Evolutionary conservation across 2,797 vertebrate species (phyloP), one percentile per base, ranked within the genome.

Genomic region (Lithobates pipiens): DNA sequence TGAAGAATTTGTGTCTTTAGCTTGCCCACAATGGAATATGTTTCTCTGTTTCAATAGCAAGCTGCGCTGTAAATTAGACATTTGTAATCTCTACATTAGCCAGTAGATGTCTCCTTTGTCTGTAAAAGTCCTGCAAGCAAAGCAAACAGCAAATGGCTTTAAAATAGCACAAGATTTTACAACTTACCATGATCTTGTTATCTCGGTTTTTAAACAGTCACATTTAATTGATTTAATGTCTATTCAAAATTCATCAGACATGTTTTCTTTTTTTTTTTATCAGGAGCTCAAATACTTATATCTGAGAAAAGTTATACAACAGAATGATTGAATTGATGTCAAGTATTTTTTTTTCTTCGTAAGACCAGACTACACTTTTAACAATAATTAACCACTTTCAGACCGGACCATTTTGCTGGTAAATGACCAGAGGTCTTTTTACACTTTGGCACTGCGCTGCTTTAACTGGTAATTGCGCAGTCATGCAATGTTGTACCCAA

Each of bases 91-190:
- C 5, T 23, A 50, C 29, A 67, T 42, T 34, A 23, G 23, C 76
- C 85, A 86, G 80, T 27, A 87, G 85, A 87, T 83, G 85, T 77
- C 80, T 67, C 80, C 39, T 83, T 79, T 83, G 76, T 74, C 80
- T 83, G 42, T 74, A 34, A 61, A 42, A 25, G 63, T 76, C 18
- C 13, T n/a, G 25, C 76, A 54, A 29, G 42, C 25, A 84, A 85
- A 29, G 42, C 16, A 83, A 85, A 85, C 34, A 29, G 36, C 34
- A 69, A 85, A 34, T 27, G 42, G 25, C 50, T 78, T 73, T 27
- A 71, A 85, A 80, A 80, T 61, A 85, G 18, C 42, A 61, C 29
- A 68, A 80, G 23, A 67, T 29, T 85, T 74, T 27, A 69, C 63
- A 70, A 44, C n/a, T 61, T 15, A 72, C n/a, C 34, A 57, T 85